These are phyloP conservation scores for Peromyscus leucopus DNA, from an alignment of 2,113 vertebrate genomes.

Conservation along the genomic window DNA sequence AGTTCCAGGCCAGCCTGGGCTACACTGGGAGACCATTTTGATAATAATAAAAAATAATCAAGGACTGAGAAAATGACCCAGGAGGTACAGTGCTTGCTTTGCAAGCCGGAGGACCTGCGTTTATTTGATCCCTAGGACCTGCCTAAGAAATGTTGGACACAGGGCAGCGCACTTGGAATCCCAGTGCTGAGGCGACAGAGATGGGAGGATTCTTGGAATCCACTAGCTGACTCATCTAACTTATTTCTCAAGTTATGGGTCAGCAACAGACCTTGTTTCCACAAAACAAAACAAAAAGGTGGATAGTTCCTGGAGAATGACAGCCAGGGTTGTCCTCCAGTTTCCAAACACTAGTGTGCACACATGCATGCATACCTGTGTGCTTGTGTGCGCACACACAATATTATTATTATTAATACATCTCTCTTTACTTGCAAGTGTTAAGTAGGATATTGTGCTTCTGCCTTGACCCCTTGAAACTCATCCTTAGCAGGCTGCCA, in stretches of 20 bases:
- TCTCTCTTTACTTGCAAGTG: neutral
- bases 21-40: neutral
- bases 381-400: neutral
- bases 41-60: neutral
- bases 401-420: neutral
- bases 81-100: neutral
- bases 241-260: neutral
- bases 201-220: neutral
- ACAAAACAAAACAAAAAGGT: neutral
- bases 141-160: neutral
- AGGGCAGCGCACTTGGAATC: neutral
- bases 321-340: neutral
- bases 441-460: conserved; percentile 11
- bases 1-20: neutral
- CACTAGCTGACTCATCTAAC: neutral
- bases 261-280: too few relatives aligned
- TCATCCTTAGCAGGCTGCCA: conserved; percentile 57
- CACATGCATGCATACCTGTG: too few relatives aligned
- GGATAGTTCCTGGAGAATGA: neutral
- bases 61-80: neutral
- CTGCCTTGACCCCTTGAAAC: conserved; percentile 42
- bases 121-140: neutral
- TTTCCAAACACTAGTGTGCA: neutral
- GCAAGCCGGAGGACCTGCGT: neutral
- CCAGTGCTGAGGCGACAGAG: neutral